Evolutionary conservation across 2,797 vertebrate genomes (phyloP).

Genomic region (Oreonectes daqikongensis): DNA sequence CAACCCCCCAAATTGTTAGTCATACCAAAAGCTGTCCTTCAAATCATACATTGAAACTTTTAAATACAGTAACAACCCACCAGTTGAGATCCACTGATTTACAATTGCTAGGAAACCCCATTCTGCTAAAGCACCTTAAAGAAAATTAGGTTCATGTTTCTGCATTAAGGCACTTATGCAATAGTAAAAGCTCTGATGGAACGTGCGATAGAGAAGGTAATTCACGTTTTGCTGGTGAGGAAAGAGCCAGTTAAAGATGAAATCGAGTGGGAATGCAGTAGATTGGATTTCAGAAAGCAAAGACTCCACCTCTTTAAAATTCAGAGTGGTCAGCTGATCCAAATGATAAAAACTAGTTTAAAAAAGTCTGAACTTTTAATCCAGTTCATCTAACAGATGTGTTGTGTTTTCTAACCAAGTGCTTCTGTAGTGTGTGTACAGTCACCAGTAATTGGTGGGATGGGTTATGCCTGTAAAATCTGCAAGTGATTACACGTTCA

Average conservation of each 20-base stretch:
- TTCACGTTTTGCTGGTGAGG: background rate
- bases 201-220: background rate
- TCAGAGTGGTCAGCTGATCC: background rate
- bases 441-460: background rate
- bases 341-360: background rate
- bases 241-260: background rate
- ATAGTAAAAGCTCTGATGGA: slow-evolving; percentile 4
- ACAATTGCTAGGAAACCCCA: background rate
- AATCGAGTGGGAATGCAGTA: background rate
- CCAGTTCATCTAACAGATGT: background rate
- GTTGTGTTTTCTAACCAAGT: background rate
- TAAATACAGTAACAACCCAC: background rate
- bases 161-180: slow-evolving; percentile 2
- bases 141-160: background rate
- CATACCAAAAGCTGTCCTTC: background rate
- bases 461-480: slow-evolving; percentile 12
- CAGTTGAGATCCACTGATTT: background rate
- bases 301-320: background rate
- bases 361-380: background rate
- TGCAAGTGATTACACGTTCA: background rate
- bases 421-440: background rate
- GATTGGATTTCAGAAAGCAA: background rate
- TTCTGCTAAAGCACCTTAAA: background rate
- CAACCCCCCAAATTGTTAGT: background rate
- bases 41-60: background rate